Evolutionary conservation across 2,797 vertebrate species (phyloP), one percentile per base, ranked within the genome.

Genomic region (Orestias chungarensis): DNA sequence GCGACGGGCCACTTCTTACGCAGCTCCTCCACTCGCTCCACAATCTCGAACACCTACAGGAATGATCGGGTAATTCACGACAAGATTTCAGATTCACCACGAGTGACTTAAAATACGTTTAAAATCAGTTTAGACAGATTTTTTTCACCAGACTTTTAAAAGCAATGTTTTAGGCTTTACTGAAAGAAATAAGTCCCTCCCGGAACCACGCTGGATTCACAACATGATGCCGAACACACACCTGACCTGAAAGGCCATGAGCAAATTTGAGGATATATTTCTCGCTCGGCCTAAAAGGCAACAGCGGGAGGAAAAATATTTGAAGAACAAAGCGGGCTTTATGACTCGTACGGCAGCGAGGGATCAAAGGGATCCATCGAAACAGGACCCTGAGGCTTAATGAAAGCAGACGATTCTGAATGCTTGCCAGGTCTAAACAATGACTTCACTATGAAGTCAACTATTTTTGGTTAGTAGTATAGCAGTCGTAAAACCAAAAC

Each of bases 1-100:
- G 98, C 95, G 68, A 99, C 97, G 0, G 98, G 98, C 98, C 98
- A 99, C 89, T 99, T 99, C 86, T 96, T 96, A 59, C 97, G 94
- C 82, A 99, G 89, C 91, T 99, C 98, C 86, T 99, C 98, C 70
- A 99, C 98, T 1, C 98, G 96, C 80, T 99, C 98, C 71, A 99
- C 98, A 5, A 99, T 97, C 88, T 99, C 98, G 94, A 99, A 99
- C 20, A 99, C 98, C 98, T 99, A n/a, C 12, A 78, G 10, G 54
- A 46, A 66, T 1, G 8, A 43, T 55, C 4, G 50, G 23, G 4
- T 17, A 38, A 57, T 55, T 17, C 8, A 46, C 10, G 25, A 7
- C 23, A 38, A 3, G 18, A 20, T 11, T 38, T 40, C 9, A 25
- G 3, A 17, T 25, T 62, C 59, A 40, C 2, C 38, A 6, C 5